Percentiles rank a stretch among this genome's conserved stretches.
Evolutionary conservation across 2,888 invertebrate genomes (phyloP).

Genomic region (Steinernema carpocapsae): DNA sequence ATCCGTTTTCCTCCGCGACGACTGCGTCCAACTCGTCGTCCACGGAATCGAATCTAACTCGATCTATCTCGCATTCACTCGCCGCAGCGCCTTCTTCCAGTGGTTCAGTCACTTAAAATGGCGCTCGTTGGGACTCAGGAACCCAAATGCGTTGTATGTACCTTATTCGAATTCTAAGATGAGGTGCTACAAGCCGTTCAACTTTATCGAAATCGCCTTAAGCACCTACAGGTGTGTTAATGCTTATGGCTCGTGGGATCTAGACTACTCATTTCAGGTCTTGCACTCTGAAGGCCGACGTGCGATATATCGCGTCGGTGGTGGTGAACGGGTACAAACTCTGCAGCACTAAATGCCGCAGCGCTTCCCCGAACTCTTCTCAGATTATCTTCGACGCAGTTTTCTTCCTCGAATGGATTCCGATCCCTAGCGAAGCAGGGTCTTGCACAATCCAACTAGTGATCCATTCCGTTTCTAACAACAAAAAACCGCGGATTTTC

Average conservation of each 20-base stretch:
- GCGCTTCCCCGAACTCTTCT: not conserved
- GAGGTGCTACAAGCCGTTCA: not conserved
- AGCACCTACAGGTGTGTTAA: not conserved
- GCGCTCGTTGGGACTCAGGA: slow-evolving; percentile 18
- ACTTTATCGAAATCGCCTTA: not conserved
- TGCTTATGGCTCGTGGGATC: not conserved
- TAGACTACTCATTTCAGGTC: not conserved
- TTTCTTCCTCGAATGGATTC: slow-evolving; percentile 32
- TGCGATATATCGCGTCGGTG: not conserved
- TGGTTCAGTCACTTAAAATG: slow-evolving; percentile 28
- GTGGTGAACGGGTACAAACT: slow-evolving; percentile 18
- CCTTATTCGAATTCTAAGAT: slow-evolving; percentile 5
- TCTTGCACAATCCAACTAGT: slow-evolving; percentile 3
- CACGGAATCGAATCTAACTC: slow-evolving; percentile 25
- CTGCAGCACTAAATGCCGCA: not conserved
- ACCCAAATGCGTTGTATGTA: slow-evolving; percentile 2
- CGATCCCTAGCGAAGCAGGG: not conserved
- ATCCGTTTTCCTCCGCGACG: slow-evolving; percentile 15
- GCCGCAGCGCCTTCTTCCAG: slow-evolving; percentile 28
- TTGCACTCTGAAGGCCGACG: not conserved
- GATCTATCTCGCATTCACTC: slow-evolving; percentile 20
- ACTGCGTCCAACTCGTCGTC: slow-evolving; percentile 30
- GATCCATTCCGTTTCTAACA: not conserved
- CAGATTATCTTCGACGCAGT: slow-evolving; percentile 3
- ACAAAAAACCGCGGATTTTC: slow-evolving; percentile 2